A percentile compares a stretch with the other conserved stretches of the same genome.
Evolutionary conservation across 2,888 invertebrate genomes (phyloP).

Genomic region (Tromatobia lineatoria): DNA sequence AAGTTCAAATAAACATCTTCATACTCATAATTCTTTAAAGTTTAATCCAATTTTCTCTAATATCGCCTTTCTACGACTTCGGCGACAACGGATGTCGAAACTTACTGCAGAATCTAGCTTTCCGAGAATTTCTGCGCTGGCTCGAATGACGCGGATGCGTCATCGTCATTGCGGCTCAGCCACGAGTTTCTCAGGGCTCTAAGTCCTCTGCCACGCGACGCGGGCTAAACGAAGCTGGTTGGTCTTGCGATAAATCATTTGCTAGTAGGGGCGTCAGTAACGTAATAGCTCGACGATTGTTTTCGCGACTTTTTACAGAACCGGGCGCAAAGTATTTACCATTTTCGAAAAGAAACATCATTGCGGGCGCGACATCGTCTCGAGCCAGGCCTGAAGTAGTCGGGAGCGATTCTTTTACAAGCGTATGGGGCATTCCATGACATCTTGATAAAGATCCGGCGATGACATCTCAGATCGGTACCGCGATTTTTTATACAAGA

Average conservation of each 20-base stretch:
- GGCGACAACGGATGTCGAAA: constrained; percentile 36
- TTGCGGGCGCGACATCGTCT: constrained; percentile 20
- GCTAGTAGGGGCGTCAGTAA: neutral
- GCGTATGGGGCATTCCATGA: too few species aligned
- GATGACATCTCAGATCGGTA: too few species aligned
- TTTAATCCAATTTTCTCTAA: constrained; percentile 49
- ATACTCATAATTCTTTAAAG: neutral
- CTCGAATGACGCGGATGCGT: constrained; percentile 29
- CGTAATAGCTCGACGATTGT: neutral
- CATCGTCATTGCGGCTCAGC: constrained; percentile 4
- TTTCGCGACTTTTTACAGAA: neutral
- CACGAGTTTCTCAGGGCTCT: neutral
- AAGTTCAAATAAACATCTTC: neutral
- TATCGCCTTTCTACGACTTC: constrained; percentile 41
- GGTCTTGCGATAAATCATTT: constrained; percentile 3
- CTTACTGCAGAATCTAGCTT: constrained; percentile 38
- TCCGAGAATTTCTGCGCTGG: constrained; percentile 42
- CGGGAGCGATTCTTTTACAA: constrained; percentile 36
- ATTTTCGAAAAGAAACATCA: neutral
- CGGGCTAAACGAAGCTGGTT: neutral
- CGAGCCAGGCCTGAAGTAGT: constrained; percentile 37
- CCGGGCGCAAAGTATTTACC: neutral
- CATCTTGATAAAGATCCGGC: too few species aligned
- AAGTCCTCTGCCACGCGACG: neutral
- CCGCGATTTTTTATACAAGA: too few species aligned